Evolutionary conservation across 2,888 invertebrate genomes (phyloP), one percentile per base, ranked within the genome.

Genomic region (Julus scanicus): DNA sequence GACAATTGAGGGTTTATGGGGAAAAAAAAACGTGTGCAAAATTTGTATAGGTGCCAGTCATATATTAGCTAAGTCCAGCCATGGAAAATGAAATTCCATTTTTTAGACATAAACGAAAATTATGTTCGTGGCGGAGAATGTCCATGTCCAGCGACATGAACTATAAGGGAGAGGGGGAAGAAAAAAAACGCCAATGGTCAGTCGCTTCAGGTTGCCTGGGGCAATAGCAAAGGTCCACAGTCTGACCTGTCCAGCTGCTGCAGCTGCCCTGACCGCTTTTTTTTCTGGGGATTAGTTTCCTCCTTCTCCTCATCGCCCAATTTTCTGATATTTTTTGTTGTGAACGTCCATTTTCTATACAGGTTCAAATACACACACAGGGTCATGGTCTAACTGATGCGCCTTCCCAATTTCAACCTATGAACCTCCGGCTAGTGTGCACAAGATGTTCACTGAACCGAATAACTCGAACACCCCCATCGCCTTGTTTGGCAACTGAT

Each of bases 211-310:
- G 84, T 84, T 40, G 84, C 84, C 40, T 84, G 44, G 48, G 84
- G 84, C 84, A 84, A 84, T 39, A 84, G 17, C 40, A 48, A 84
- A 84, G 84, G 84, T 29, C 84, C 84, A n/a, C 84, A 44, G 44
- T 84, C 84, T 84, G 84, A 84, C 84, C 84, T 84, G 84, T 84
- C 84, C 84, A 84, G 84, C 84, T 84, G 84, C 84, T 48, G 84
- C 84, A 84, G 84, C 84, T 84, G 84, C 48, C 84, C 84, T 84
- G 84, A 5, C n/a, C 17, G 84, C 84, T 84, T 84, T 84, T 84
- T 83, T 39, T 71, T 40, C 48, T 17, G 44, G 5, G 84, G 84
- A 84, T 84, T 84, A 84, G 48, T 48, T 40, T 84, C n/a, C 84
- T 84, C 48, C 84, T 84, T 39, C 48, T 48, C 84, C 39, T 84